These are phyloP conservation scores for Eurypyga helias DNA, from an alignment of 2,113 vertebrate species.

Conservation along the genomic window DNA sequence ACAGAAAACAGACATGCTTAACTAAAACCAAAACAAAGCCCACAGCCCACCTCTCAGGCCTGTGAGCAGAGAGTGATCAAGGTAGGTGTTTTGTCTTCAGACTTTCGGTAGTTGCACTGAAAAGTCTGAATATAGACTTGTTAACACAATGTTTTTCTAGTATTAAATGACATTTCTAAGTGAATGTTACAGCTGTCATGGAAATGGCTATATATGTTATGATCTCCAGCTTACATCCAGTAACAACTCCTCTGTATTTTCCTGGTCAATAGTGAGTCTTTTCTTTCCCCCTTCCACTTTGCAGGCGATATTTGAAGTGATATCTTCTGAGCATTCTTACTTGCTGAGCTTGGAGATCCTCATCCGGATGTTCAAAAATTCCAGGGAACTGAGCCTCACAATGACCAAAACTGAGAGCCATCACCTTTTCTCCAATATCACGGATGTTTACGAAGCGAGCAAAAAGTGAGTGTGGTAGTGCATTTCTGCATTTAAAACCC, in stretches of 20 bases:
- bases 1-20: background rate
- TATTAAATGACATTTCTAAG: background rate
- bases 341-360: constrained; percentile 95
- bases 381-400: constrained; percentile 85
- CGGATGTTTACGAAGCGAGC: constrained; percentile 91
- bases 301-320: constrained; percentile 97
- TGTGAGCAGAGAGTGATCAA: background rate
- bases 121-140: background rate
- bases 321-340: constrained; percentile 97
- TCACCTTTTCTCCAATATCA: constrained; percentile 98
- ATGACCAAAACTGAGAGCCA: constrained; percentile 97
- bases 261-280: background rate
- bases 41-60: background rate
- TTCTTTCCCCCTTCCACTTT: background rate
- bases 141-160: rapidly evolving
- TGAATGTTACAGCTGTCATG: rapidly evolving
- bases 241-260: background rate
- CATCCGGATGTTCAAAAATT: constrained; percentile 95
- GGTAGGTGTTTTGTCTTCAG: background rate
- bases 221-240: background rate
- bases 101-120: background rate
- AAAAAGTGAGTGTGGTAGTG: constrained; percentile 83
- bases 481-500: background rate
- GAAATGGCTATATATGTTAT: background rate
- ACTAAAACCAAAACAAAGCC: background rate